Evolutionary conservation across 2,113 vertebrate species (phyloP).

Genomic region (Halcyon malimbica): DNA sequence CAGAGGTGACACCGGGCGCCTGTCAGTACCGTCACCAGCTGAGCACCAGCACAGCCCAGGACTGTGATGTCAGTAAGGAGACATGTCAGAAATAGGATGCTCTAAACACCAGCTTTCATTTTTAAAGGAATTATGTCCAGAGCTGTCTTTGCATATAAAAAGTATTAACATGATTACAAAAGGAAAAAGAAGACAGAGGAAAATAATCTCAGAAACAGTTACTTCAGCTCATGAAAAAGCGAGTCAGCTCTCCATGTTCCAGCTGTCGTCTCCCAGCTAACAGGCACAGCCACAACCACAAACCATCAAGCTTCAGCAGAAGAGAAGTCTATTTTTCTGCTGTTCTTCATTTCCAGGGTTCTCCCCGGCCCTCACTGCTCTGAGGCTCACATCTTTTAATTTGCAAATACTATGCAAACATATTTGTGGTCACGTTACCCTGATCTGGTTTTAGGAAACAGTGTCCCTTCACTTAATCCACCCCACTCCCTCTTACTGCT

Average conservation of each 20-base stretch:
- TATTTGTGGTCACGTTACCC: neutral
- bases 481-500: neutral
- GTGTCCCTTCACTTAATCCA: neutral
- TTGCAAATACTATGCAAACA: neutral
- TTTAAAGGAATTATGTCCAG: neutral
- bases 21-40: neutral
- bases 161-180: neutral
- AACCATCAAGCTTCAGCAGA: neutral
- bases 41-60: neutral
- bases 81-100: fast-evolving
- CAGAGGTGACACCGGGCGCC: neutral
- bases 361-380: neutral
- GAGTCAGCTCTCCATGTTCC: fast-evolving
- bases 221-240: neutral
- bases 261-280: neutral
- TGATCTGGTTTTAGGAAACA: neutral
- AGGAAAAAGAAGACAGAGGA: neutral
- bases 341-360: neutral
- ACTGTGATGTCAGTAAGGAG: no score
- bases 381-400: neutral
- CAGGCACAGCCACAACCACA: neutral
- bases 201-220: neutral
- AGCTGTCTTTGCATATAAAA: neutral
- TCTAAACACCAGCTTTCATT: neutral
- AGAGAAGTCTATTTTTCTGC: neutral